A percentile compares a stretch with the other conserved stretches of the same genome.
These are phyloP conservation scores for Megaceryle torquata DNA, from an alignment of 2,113 vertebrate species.

Conservation along the genomic window DNA sequence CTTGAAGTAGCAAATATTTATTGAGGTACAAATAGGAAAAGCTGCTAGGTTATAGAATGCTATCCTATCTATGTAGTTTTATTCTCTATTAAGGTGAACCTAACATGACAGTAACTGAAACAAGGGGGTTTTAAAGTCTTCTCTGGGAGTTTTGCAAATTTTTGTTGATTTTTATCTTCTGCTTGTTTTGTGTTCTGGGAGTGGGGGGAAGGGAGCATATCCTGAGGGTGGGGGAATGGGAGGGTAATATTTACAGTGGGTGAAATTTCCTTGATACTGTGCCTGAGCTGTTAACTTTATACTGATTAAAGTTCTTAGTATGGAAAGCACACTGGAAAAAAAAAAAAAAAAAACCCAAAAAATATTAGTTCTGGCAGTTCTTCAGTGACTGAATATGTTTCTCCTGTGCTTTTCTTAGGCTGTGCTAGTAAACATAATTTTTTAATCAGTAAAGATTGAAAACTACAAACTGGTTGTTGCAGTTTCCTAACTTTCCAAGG, in stretches of 20 bases:
- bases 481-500: background rate
- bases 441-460: background rate
- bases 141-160: background rate
- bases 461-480: background rate
- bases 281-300: background rate
- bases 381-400: background rate
- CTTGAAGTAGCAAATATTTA: background rate
- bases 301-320: background rate
- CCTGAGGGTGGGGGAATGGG: background rate
- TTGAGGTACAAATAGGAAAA: background rate
- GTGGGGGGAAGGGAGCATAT: background rate
- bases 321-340: background rate
- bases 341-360: too few relatives aligned
- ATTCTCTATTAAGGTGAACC: background rate
- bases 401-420: background rate
- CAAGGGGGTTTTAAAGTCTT: background rate
- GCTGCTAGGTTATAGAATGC: background rate
- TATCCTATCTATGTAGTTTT: background rate
- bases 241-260: rapidly evolving
- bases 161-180: background rate
- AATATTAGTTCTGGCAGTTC: background rate
- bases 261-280: background rate
- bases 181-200: background rate
- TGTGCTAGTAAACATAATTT: background rate
- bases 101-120: background rate